Conservation (phyloP, 2,113 vertebrate species). For the Polyodon spathula region DNA sequence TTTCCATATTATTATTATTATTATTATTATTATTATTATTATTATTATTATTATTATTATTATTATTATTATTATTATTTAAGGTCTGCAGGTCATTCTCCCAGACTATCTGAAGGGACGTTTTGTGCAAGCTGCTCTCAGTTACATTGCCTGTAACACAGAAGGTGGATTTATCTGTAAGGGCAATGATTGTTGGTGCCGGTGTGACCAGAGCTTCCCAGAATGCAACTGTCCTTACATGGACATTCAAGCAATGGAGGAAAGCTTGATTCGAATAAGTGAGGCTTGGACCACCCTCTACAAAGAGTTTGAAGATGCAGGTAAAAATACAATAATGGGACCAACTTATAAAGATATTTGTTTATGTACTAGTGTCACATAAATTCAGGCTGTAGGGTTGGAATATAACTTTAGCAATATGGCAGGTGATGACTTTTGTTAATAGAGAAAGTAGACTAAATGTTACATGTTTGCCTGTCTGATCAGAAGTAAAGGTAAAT, state of each 20-base stretch:
- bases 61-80: slow-evolving; percentile 14
- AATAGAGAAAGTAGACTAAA: no score
- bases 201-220: slow-evolving; percentile 77
- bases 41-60: slow-evolving; percentile 14
- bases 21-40: no score
- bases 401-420: no score
- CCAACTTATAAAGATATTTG: background rate
- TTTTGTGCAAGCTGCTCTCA: slow-evolving; percentile 87
- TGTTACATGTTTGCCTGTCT: no score
- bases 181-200: slow-evolving; percentile 91
- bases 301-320: slow-evolving; percentile 89
- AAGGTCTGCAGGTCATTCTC: slow-evolving; percentile 87
- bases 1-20: no score
- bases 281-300: slow-evolving; percentile 81
- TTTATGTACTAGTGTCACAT: no score
- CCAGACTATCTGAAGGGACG: slow-evolving; percentile 84
- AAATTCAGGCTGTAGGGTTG: no score
- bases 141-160: slow-evolving; percentile 92
- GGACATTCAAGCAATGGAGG: slow-evolving; percentile 95
- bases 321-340: slow-evolving; percentile 39
- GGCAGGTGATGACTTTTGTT: no score
- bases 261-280: slow-evolving; percentile 78
- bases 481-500: no score
- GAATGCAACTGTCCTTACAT: slow-evolving; percentile 95
- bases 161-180: slow-evolving; percentile 90